Evolutionary conservation across 2,113 vertebrate genomes (phyloP), one percentile per base, ranked within the genome.

Genomic region (Brachyhypopomus gauderio): DNA sequence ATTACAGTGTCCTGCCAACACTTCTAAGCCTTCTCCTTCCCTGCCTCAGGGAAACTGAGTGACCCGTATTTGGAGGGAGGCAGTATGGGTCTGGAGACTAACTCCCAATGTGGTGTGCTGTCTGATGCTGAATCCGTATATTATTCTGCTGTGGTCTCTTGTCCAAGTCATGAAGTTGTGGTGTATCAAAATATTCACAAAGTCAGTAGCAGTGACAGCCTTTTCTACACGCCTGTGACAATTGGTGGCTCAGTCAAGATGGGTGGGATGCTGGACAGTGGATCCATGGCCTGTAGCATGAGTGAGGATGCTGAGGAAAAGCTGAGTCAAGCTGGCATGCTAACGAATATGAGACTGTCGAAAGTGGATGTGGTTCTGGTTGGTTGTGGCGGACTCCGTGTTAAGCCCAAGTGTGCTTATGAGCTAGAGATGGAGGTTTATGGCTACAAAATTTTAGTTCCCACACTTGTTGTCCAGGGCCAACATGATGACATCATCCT

Each of bases 401-500:
- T 75, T 22, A 62, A 75, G 36, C 73, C 73, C 0, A 75, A 75
- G 22, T 14, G 19, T 62, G 36, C 73, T 62, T 63, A 5, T 63
- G 60, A 63, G 60, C 60, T 63, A n/a, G 70, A 72, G 36, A n/a
- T 72, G 1, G 70, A 72, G 22, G 8, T 72, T 14, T 72, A 72
- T 45, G 70, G 41, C 22, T 23, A 3, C 22, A 72, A 72, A 72
- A 72, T 72, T 7, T 52, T 52, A 22, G 70, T 72, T 6, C 41
- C 70, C 6, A 72, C 41, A 4, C 9, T 72, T 4, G 22, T 72
- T 45, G 41, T 72, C 9, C 41, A 5, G 25, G 70, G 70, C 20
- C 70, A 72, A 8, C 41, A 72, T 48, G 70, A 72, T 72, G 45
- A 76, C 12, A n/a, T 62, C 11, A 84, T 79, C 79, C 25, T 84